Evolutionary conservation across 1,140 invertebrate genomes (phyloP).

Genomic region (Drosophila pseudoananassae): DNA sequence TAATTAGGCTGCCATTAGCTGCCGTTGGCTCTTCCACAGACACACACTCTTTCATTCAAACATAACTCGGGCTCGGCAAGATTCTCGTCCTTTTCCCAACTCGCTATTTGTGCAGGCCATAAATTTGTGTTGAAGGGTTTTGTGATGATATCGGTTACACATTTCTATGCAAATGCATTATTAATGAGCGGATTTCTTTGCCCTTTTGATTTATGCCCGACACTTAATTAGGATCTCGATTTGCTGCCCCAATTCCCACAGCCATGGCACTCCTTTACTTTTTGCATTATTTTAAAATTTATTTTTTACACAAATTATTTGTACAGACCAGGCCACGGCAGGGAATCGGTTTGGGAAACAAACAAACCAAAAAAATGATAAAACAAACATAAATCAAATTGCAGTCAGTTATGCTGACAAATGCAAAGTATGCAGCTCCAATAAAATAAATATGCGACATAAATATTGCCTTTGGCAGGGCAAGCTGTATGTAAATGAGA

Average conservation of each 20-base stretch:
- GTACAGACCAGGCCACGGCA: no score
- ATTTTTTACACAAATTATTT: slow-evolving; percentile 34
- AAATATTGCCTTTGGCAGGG: slow-evolving; percentile 45
- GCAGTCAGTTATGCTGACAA: slow-evolving; percentile 53
- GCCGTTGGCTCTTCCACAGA: slow-evolving; percentile 44
- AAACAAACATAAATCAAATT: slow-evolving; percentile 50
- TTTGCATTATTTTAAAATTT: slow-evolving; percentile 10
- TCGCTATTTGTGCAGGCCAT: slow-evolving; percentile 46
- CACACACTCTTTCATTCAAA: not conserved
- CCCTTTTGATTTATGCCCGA: slow-evolving; percentile 64
- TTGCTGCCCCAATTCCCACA: slow-evolving; percentile 48
- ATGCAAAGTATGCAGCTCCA: slow-evolving; percentile 31
- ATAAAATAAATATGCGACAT: slow-evolving; percentile 35
- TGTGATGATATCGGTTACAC: slow-evolving; percentile 52
- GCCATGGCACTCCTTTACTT: slow-evolving; percentile 23
- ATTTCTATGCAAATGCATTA: slow-evolving; percentile 75
- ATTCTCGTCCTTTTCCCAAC: slow-evolving; percentile 28
- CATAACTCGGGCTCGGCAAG: slow-evolving; percentile 52
- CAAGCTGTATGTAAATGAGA: slow-evolving; percentile 42
- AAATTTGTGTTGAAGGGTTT: slow-evolving; percentile 64
- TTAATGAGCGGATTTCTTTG: slow-evolving; percentile 65
- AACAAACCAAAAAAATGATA: not conserved
- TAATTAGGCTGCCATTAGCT: slow-evolving; percentile 80
- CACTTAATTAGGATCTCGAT: slow-evolving; percentile 73
- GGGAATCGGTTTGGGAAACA: not conserved